Base-by-base conservation (phyloP, 2,888 invertebrate genomes). In the Cynaeus angustus region DNA sequence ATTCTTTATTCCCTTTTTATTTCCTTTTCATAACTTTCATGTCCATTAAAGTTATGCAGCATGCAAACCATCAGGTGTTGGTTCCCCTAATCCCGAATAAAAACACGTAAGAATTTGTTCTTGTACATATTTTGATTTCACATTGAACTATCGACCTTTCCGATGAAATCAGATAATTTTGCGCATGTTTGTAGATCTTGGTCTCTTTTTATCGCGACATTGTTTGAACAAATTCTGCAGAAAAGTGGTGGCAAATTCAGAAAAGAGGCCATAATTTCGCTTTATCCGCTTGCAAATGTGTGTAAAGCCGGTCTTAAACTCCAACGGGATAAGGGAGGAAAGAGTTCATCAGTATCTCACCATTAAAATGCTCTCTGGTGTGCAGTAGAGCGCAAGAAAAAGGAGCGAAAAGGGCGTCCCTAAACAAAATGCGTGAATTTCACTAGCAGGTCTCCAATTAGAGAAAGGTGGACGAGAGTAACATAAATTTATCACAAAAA, bases 401-500 rank as follows among this genome's bases (percentile, higher is more conserved):
- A 66, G 70, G 70, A 68, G 68, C 37, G 70, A 69, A 65, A 68
- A 70, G 71, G 71, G 71, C 56, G 58, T 66, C 68, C 69, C 73
- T 71, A 75, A 74, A 75, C 71, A 74, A 75, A 77, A 71, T 73
- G 74, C 71, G 73, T 73, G 74, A 73, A 77, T 74, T 74, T 74
- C 73, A 72, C 72, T 74, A 75, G 74, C 75, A 74, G 62, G 69
- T 70, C 73, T 73, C 75, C 72, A 75, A 75, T 74, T 75, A 74
- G 72, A 70, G 69, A 73, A 73, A 71, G 66, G 70, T 69, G 71
- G 75, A 73, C 74, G 75, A 74, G 75, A 74, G 71, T 50, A 76
- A 77, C 76, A 73, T 76, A 76, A 77, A 77, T 78, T 77, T 76
- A 75, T 76, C 78, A 74, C 66, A 71, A 58, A 74, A 74, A 76